Conservation (phyloP, 2,888 invertebrate species). For the Cosmia pyralina region DNA sequence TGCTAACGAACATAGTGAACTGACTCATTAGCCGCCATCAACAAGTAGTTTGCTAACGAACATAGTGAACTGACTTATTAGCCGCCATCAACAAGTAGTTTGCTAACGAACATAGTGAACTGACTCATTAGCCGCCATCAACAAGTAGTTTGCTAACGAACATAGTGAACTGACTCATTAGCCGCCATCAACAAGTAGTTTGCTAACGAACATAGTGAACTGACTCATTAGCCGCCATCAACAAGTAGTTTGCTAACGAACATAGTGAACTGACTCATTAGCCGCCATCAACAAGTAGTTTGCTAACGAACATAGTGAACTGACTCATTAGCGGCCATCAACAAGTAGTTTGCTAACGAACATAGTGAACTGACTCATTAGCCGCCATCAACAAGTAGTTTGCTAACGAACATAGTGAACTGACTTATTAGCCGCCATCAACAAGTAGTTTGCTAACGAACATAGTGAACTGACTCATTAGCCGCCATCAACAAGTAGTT, state of each 20-base stretch:
- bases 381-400: slow-evolving; percentile 44
- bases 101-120: slow-evolving; percentile 27
- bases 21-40: slow-evolving; percentile 27
- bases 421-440: slow-evolving; percentile 25
- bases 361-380: slow-evolving; percentile 32
- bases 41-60: slow-evolving; percentile 45
- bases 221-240: slow-evolving; percentile 27
- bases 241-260: slow-evolving; percentile 45
- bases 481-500: slow-evolving; percentile 44
- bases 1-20: slow-evolving; percentile 27
- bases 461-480: slow-evolving; percentile 32
- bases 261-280: slow-evolving; percentile 32
- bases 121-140: slow-evolving; percentile 27
- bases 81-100: slow-evolving; percentile 44
- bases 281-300: slow-evolving; percentile 44
- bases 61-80: slow-evolving; percentile 30
- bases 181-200: slow-evolving; percentile 44
- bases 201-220: slow-evolving; percentile 27
- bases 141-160: slow-evolving; percentile 45
- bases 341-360: slow-evolving; percentile 45
- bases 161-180: slow-evolving; percentile 32
- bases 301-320: slow-evolving; percentile 27
- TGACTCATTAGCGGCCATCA: slow-evolving; percentile 27
- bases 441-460: slow-evolving; percentile 45
- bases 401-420: slow-evolving; percentile 27